Conservation (phyloP, 2,797 vertebrate species). For the Amniataba percoides region DNA sequence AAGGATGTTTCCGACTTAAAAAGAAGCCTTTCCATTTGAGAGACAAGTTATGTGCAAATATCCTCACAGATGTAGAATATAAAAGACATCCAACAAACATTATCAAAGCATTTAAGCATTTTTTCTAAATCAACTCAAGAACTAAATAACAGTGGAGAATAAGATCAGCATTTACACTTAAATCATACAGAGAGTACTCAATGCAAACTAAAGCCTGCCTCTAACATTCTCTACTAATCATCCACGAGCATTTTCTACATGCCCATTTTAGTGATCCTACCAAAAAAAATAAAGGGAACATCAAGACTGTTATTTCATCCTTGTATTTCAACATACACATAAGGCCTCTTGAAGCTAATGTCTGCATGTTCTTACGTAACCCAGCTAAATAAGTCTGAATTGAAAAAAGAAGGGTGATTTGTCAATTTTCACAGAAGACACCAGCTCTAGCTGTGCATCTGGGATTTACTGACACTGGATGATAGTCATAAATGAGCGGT, state of each 20-base stretch:
- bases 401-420: constrained; percentile 9
- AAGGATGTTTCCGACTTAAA: background rate
- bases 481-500: constrained; percentile 52
- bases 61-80: constrained; percentile 34
- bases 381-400: constrained; percentile 1
- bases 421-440: constrained; percentile 28
- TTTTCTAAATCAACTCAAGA: constrained; percentile 20
- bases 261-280: constrained; percentile 13
- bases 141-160: constrained; percentile 13
- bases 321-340: background rate
- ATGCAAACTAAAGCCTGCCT: constrained; percentile 9
- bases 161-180: background rate
- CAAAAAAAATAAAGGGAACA: background rate
- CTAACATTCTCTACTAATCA: constrained; percentile 12
- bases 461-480: constrained; percentile 41
- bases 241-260: constrained; percentile 25
- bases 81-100: constrained; percentile 22
- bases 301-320: constrained; percentile 16
- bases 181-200: constrained; percentile 11
- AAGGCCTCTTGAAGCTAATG: constrained; percentile 55
- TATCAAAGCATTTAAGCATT: no score
- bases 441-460: constrained; percentile 24
- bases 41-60: constrained; percentile 61
- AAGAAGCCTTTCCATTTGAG: constrained; percentile 11
- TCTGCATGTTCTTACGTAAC: background rate